Conservation (phyloP, 1,140 invertebrate species). For the Diorhabda elongata region DNA sequence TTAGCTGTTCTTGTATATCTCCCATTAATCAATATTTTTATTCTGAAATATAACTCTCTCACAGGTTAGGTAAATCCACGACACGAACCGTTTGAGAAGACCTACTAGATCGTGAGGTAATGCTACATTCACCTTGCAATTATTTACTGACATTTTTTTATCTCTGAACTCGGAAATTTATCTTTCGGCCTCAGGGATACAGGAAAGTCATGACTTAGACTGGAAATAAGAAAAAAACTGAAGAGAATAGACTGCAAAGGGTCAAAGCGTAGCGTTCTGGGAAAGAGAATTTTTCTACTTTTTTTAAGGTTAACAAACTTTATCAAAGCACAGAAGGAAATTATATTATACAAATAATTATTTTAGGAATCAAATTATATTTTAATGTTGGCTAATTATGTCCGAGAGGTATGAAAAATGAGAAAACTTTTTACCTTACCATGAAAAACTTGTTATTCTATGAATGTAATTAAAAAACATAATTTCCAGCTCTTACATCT, state of each 20-base stretch:
- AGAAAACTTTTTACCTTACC: no score
- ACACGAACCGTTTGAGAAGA: not conserved
- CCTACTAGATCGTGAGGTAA: not conserved
- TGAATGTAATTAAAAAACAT: no score
- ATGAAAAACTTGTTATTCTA: no score
- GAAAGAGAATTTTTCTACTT: not conserved
- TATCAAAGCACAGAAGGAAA: not conserved
- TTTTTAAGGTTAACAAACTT: not conserved
- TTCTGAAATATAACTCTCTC: not conserved
- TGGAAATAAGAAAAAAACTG: conserved; percentile 1
- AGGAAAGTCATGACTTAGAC: conserved; percentile 2
- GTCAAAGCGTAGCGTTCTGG: not conserved
- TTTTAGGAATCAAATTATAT: not conserved
- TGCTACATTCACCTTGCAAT: not conserved
- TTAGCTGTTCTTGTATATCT: not conserved
- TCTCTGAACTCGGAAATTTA: conserved; percentile 2
- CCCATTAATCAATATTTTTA: not conserved
- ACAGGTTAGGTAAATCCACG: not conserved
- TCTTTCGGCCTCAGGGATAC: not conserved
- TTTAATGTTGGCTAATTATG: no score
- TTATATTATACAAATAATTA: not conserved
- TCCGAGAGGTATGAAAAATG: no score
- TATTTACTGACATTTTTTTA: conserved; percentile 3
- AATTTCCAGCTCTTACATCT: no score
- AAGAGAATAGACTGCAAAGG: not conserved